A percentile compares a stretch with the other conserved stretches of the same genome.
These are phyloP conservation scores for Chaetura pelagica DNA, from an alignment of 2,113 vertebrate genomes.

Conservation along the genomic window DNA sequence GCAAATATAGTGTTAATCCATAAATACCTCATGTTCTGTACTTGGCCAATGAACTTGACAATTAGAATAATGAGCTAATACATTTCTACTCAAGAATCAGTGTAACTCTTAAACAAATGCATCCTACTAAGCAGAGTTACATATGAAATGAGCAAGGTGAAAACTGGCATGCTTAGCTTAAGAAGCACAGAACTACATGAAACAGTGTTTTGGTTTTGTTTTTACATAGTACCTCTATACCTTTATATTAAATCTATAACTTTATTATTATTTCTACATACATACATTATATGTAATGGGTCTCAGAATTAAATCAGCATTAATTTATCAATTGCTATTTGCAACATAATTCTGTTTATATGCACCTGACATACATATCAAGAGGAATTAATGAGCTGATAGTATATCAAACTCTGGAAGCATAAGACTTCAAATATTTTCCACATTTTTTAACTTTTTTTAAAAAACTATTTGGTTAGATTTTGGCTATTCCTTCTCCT, in stretches of 20 bases:
- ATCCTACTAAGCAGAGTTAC: neutral
- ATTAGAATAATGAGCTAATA: neutral
- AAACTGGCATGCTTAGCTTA: neutral
- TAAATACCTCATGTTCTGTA: neutral
- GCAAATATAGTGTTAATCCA: neutral
- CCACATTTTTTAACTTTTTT: neutral
- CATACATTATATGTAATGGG: fast-evolving
- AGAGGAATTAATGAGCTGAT: neutral
- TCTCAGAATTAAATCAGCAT: neutral
- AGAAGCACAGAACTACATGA: neutral
- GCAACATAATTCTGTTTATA: neutral
- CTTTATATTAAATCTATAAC: neutral
- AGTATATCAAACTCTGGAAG: neutral
- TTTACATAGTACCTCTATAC: neutral
- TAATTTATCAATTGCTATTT: neutral
- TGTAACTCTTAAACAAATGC: neutral
- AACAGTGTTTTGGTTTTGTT: neutral
- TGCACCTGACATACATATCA: neutral
- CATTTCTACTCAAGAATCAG: neutral
- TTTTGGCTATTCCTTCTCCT: neutral
- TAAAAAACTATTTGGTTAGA: neutral
- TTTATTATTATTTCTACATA: neutral
- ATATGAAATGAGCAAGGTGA: neutral
- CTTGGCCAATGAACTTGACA: neutral
- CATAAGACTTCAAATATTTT: neutral